phyloP scores from a whole-genome alignment of 2,888 invertebrate species.

The Timema cristinae region DNA sequence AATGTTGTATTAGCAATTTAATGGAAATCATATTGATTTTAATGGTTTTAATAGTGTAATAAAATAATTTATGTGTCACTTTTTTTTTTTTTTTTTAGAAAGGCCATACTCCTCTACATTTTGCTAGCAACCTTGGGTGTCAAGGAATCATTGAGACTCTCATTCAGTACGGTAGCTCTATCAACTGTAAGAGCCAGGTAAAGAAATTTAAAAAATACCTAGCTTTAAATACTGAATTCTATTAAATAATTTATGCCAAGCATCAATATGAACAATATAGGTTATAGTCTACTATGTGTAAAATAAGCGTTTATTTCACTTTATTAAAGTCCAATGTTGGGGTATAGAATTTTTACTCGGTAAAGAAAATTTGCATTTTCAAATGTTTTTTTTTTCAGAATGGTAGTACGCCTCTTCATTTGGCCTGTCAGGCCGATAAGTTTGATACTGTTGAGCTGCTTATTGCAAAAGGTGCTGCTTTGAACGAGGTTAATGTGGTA shows the following conservation, averaged over 20 bases:
- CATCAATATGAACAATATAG: too few species aligned
- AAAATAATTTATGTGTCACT: too few species aligned
- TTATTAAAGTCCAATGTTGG: too few species aligned
- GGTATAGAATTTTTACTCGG: too few species aligned
- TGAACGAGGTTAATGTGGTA: conserved; percentile 70
- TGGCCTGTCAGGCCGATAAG: conserved; percentile 77
- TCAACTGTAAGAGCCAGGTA: conserved; percentile 66
- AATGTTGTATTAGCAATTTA: too few species aligned
- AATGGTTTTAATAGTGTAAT: too few species aligned
- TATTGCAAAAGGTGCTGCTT: conserved; percentile 64
- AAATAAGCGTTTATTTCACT: too few species aligned
- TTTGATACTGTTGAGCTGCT: conserved; percentile 65
- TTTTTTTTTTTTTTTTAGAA: conserved; percentile 48
- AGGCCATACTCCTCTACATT: conserved; percentile 63
- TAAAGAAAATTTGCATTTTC: too few species aligned
- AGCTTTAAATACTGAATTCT: too few species aligned
- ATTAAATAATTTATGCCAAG: too few species aligned
- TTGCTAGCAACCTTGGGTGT: conserved; percentile 66
- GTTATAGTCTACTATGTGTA: too few species aligned
- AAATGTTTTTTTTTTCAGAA: conserved; percentile 45
- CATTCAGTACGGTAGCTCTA: conserved; percentile 58
- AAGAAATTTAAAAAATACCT: conserved; percentile 34
- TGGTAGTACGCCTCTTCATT: conserved; percentile 80
- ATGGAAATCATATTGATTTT: too few species aligned
- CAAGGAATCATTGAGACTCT: conserved; percentile 64